phyloP scores from a whole-genome alignment of 2,888 invertebrate genomes.

The Ctenicera cuprea region DNA sequence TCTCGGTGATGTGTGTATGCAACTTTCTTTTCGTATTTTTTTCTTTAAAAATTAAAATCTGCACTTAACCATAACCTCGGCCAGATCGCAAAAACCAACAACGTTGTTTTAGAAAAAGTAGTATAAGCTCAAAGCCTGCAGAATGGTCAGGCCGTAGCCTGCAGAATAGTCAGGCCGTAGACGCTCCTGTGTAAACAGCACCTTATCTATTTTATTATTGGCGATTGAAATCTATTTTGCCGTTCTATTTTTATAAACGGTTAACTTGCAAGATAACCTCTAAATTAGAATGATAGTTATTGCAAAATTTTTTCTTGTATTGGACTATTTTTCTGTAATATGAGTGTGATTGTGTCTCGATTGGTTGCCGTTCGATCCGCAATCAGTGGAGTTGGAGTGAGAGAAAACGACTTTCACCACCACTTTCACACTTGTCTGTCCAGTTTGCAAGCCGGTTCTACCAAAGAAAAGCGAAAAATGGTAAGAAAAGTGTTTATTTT shows the following conservation, averaged over 20 bases:
- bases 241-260: neutral
- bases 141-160: too few species aligned
- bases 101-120: too few species aligned
- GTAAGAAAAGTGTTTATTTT: conserved; percentile 35
- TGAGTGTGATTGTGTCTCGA: conserved; percentile 33
- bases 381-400: conserved; percentile 14
- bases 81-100: too few species aligned
- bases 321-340: conserved; percentile 5
- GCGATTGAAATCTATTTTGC: too few species aligned
- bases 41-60: too few species aligned
- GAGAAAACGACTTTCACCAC: conserved; percentile 29
- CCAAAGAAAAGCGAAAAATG: conserved; percentile 51
- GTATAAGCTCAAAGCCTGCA: too few species aligned
- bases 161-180: too few species aligned
- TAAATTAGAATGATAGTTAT: conserved; percentile 10
- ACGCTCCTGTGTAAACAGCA: too few species aligned
- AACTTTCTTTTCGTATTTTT: too few species aligned
- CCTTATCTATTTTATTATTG: too few species aligned
- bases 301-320: neutral
- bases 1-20: too few species aligned
- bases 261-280: conserved; percentile 14
- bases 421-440: neutral
- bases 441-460: neutral
- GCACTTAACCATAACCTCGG: too few species aligned
- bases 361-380: conserved; percentile 31